Evolutionary conservation across 2,888 invertebrate species (phyloP).

Genomic region (Drosophila anomalata): DNA sequence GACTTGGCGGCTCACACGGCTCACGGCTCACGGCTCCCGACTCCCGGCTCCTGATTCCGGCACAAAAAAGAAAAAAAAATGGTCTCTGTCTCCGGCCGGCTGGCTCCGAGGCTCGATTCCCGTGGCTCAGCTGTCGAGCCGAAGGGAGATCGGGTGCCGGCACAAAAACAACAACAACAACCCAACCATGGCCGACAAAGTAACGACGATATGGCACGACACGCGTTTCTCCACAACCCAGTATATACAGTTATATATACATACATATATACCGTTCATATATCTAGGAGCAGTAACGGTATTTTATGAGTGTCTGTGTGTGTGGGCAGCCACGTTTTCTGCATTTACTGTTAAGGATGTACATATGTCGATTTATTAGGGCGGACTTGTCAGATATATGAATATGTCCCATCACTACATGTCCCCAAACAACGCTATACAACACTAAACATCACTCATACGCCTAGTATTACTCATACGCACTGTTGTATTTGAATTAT

Average conservation of each 20-base stretch:
- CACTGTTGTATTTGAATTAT: neutral
- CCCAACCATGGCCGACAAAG: slow-evolving; percentile 28
- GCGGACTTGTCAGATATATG: slow-evolving; percentile 16
- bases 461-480: slow-evolving; percentile 3
- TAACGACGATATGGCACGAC: slow-evolving; percentile 48
- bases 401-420: neutral
- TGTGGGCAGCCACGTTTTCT: slow-evolving; percentile 29
- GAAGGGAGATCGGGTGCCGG: slow-evolving; percentile 74
- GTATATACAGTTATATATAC: slow-evolving; percentile 19
- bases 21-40: neutral
- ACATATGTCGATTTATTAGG: slow-evolving; percentile 26
- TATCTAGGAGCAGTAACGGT: slow-evolving; percentile 42
- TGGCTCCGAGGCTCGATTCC: slow-evolving; percentile 24
- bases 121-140: slow-evolving; percentile 44
- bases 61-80: neutral
- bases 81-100: slow-evolving; percentile 15
- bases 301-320: slow-evolving; percentile 39
- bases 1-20: slow-evolving; percentile 10
- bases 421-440: no score
- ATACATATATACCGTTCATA: slow-evolving; percentile 39
- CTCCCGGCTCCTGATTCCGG: slow-evolving; percentile 31
- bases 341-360: slow-evolving; percentile 23
- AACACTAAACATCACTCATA: neutral
- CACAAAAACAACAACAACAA: slow-evolving; percentile 39
- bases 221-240: slow-evolving; percentile 17